phyloP scores from a whole-genome alignment of 2,888 invertebrate species.

The Dusona sp. region DNA sequence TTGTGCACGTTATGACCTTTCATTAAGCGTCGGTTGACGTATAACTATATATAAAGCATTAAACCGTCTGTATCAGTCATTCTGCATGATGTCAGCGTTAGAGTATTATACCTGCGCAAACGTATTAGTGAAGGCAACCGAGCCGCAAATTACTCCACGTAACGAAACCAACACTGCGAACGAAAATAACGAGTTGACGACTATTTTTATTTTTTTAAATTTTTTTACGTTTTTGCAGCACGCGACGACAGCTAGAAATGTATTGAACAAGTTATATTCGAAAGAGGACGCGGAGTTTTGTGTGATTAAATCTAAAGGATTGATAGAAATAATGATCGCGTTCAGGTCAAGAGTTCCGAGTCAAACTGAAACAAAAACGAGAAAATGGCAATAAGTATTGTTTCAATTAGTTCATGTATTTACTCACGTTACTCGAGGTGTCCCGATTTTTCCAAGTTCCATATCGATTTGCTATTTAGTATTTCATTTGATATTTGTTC shows the following conservation, averaged over 20 bases:
- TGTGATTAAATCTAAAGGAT: not conserved
- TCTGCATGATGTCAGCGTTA: constrained; percentile 41
- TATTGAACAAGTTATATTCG: not conserved
- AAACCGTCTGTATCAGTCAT: constrained; percentile 38
- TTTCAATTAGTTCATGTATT: not conserved
- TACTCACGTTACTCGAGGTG: not conserved
- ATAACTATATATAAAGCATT: constrained; percentile 22
- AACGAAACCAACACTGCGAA: constrained; percentile 44
- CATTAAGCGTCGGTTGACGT: not conserved
- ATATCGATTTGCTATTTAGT: not conserved
- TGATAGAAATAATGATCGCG: not conserved
- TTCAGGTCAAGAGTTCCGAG: not conserved
- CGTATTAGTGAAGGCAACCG: constrained; percentile 52
- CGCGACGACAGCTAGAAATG: not conserved
- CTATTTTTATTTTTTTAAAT: constrained; percentile 5
- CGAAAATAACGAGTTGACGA: constrained; percentile 26
- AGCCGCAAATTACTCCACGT: constrained; percentile 59
- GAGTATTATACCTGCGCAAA: constrained; percentile 33
- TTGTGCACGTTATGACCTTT: constrained; percentile 32
- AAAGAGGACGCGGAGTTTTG: not conserved
- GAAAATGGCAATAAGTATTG: not conserved
- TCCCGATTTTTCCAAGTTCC: not conserved
- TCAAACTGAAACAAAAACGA: not conserved
- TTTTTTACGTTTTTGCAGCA: constrained; percentile 20
- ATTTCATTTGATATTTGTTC: not conserved